Conservation (phyloP, 2,797 vertebrate genomes). For the Columba guinea region DNA sequence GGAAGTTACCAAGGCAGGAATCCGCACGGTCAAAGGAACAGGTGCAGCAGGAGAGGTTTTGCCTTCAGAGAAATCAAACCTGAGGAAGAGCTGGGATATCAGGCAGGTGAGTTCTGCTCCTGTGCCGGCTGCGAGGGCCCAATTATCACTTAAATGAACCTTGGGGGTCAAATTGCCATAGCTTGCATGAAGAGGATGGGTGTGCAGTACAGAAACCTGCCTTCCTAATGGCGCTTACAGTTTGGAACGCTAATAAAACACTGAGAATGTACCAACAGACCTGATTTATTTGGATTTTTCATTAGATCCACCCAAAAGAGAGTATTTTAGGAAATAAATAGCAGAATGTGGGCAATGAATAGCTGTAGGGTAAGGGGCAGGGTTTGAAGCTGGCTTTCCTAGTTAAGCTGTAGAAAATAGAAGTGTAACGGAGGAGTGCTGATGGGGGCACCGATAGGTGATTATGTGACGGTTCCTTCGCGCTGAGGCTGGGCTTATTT, state of each 20-base stretch:
- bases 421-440: neutral
- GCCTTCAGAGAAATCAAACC: neutral
- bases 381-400: neutral
- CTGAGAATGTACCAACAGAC: neutral
- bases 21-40: fast-evolving
- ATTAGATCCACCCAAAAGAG: neutral
- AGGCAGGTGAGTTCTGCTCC: neutral
- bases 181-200: neutral
- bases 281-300: slow-evolving; percentile 24
- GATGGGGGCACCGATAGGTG: neutral
- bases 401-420: slow-evolving; percentile 31
- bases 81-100: neutral
- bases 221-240: neutral
- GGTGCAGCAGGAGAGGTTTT: neutral
- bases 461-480: neutral
- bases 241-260: neutral
- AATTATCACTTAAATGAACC: neutral
- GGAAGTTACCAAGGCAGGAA: neutral
- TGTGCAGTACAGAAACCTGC: neutral
- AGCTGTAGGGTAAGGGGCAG: slow-evolving; percentile 30
- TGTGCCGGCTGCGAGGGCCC: neutral
- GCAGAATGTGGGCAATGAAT: slow-evolving; percentile 11
- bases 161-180: neutral
- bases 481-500: slow-evolving; percentile 1
- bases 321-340: slow-evolving; percentile 25